Evolutionary conservation across 2,113 vertebrate species (phyloP).

Genomic region (Syrmaticus mikado): DNA sequence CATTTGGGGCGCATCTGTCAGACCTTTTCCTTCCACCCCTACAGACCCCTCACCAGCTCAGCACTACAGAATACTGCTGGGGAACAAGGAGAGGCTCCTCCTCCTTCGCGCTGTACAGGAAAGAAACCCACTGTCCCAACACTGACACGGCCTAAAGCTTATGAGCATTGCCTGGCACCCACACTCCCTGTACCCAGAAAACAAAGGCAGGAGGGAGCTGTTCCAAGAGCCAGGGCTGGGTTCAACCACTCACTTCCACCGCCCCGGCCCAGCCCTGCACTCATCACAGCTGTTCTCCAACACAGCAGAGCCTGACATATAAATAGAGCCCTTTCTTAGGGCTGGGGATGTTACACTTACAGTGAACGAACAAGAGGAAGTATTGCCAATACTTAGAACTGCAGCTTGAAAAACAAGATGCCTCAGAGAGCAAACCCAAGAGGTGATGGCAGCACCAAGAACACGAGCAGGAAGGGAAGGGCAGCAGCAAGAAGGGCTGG

Average conservation of each 20-base stretch:
- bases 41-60: neutral
- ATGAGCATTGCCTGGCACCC: no score
- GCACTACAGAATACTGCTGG: neutral
- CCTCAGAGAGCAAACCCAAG: neutral
- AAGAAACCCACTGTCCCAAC: neutral
- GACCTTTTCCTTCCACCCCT: neutral
- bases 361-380: neutral
- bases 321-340: neutral
- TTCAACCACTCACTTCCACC: no score
- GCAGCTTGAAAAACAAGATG: neutral
- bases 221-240: neutral
- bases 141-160: no score
- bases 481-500: rapidly evolving
- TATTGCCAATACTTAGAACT: neutral
- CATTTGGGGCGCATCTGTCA: no score
- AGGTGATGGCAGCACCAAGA: neutral
- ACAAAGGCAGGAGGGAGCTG: neutral
- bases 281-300: neutral
- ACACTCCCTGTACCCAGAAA: neutral
- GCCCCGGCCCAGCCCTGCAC: neutral
- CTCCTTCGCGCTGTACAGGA: neutral
- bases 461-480: neutral
- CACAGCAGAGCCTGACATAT: rapidly evolving
- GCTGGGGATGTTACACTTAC: neutral
- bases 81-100: neutral